Conservation (phyloP, 2,888 invertebrate species). For the Drosophila rellima region DNA sequence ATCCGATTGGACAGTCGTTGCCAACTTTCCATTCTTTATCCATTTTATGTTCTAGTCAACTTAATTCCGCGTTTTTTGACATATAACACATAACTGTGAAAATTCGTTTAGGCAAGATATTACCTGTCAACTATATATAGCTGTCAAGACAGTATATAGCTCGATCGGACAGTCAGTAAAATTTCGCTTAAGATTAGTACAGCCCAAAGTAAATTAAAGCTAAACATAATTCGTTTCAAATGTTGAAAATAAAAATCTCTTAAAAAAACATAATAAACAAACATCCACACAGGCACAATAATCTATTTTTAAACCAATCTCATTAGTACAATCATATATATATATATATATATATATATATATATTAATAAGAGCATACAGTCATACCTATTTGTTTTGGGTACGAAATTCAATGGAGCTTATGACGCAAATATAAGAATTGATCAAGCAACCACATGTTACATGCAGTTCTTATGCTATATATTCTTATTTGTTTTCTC, state of each 20-base stretch:
- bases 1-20: no score
- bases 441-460: not conserved
- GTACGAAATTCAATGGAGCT: not conserved
- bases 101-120: no score
- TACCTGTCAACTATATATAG: no score
- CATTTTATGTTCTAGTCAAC: no score
- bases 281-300: not conserved
- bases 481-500: not conserved
- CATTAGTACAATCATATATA: not conserved
- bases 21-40: no score
- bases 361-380: conserved; percentile 4
- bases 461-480: not conserved
- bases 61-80: no score
- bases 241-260: not conserved
- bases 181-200: no score
- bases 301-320: conserved; percentile 1
- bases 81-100: no score
- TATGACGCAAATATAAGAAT: not conserved
- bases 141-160: no score
- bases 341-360: conserved; percentile 1
- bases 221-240: not conserved
- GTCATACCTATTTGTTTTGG: not conserved
- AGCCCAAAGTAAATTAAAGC: no score
- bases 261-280: conserved; percentile 1
- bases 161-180: no score